Evolutionary conservation across 2,888 invertebrate species (phyloP).

Genomic region (Pseudococcus jackbeardsleyi): DNA sequence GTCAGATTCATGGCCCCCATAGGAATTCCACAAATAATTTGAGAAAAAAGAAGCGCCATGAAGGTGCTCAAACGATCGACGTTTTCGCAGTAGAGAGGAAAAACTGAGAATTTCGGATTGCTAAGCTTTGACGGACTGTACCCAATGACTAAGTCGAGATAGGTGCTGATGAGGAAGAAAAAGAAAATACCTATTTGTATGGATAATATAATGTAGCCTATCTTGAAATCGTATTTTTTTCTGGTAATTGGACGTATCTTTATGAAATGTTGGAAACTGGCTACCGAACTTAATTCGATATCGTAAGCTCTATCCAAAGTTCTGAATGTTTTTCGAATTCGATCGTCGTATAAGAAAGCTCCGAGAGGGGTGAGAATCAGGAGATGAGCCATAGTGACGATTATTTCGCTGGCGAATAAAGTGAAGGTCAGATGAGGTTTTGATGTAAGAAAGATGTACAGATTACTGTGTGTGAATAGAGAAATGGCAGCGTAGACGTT

Average conservation of each 20-base stretch:
- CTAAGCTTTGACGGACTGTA: background rate
- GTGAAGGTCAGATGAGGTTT: background rate
- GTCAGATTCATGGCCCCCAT: background rate
- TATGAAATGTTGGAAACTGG: background rate
- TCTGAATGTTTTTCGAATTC: background rate
- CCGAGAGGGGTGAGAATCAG: background rate
- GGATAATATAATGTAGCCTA: background rate
- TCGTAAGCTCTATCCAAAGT: background rate
- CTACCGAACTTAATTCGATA: background rate
- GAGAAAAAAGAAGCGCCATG: background rate
- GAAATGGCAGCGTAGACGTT: background rate
- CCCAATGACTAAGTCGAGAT: background rate
- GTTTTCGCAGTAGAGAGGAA: background rate
- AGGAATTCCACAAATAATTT: background rate
- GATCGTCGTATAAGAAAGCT: background rate
- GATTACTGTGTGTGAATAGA: background rate
- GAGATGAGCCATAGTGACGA: background rate
- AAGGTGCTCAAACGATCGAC: background rate
- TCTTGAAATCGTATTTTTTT: background rate
- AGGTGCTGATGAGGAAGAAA: constrained; percentile 5
- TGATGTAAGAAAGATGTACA: background rate
- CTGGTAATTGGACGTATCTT: background rate
- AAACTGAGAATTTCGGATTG: background rate
- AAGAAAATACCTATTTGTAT: constrained; percentile 18
- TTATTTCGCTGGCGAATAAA: background rate